Evolutionary conservation across 2,888 invertebrate genomes (phyloP).

Genomic region (Drosophila tripunctata): DNA sequence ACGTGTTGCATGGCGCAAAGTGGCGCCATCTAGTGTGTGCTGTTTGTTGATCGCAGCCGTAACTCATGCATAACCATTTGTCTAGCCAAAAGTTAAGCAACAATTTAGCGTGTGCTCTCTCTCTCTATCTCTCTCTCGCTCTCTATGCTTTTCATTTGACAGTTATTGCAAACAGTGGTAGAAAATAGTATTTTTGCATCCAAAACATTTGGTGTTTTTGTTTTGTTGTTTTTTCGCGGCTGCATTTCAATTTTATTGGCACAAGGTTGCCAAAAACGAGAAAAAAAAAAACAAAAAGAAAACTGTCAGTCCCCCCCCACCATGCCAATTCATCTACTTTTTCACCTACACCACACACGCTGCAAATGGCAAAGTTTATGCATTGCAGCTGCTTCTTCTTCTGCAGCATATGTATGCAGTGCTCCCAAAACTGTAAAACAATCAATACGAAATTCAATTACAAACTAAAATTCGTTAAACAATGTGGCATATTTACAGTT

Average conservation of each 20-base stretch:
- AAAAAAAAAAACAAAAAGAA: slow-evolving; percentile 9
- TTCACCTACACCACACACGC: too few relatives aligned
- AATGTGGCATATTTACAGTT: slow-evolving; percentile 40
- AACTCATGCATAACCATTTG: slow-evolving; percentile 50
- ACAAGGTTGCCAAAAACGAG: slow-evolving; percentile 69
- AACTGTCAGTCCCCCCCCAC: slow-evolving; percentile 10
- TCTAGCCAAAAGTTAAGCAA: slow-evolving; percentile 59
- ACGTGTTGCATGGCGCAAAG: slow-evolving; percentile 36
- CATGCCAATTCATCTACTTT: too few relatives aligned
- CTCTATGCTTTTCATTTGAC: slow-evolving; percentile 21
- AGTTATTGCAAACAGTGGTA: slow-evolving; percentile 32
- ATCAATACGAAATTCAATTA: slow-evolving; percentile 41
- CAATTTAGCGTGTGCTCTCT: too few relatives aligned
- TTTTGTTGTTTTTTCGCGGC: slow-evolving; percentile 24
- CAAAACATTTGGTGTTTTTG: not conserved
- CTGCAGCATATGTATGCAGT: slow-evolving; percentile 6
- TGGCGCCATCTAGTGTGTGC: slow-evolving; percentile 54
- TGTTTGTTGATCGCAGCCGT: slow-evolving; percentile 15
- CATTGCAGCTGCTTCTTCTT: slow-evolving; percentile 3
- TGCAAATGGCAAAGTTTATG: slow-evolving; percentile 56
- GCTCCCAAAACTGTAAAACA: slow-evolving; percentile 11
- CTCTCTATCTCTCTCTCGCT: too few relatives aligned
- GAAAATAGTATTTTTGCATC: slow-evolving; percentile 19
- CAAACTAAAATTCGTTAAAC: slow-evolving; percentile 9
- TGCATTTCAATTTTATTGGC: slow-evolving; percentile 62